Percentiles rank a stretch among this genome's conserved stretches.
Evolutionary conservation across 1,140 invertebrate genomes (phyloP).

Genomic region (Pygmarrhopalites habei): DNA sequence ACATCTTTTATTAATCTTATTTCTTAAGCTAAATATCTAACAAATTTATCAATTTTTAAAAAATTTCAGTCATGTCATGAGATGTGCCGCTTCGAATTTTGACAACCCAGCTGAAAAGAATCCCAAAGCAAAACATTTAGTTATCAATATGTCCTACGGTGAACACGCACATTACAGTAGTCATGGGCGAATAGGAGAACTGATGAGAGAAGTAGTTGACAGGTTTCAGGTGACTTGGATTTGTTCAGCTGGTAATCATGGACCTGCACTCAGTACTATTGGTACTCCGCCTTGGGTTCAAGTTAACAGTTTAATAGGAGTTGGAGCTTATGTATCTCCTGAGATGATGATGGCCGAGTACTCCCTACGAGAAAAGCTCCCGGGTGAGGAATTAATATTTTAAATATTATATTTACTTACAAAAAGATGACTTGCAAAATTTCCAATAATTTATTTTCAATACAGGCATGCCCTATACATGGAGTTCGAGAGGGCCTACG

Average conservation of each 20-base stretch:
- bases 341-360: conserved; percentile 97
- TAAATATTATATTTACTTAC: too few species aligned
- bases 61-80: conserved; percentile 55
- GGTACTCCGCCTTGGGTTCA: conserved; percentile 85
- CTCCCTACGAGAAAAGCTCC: conserved; percentile 72
- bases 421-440: too few species aligned
- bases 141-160: conserved; percentile 98
- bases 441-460: too few species aligned
- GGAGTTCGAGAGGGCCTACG: conserved; percentile 85
- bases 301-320: conserved; percentile 59
- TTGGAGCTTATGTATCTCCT: conserved; percentile 92
- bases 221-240: conserved; percentile 89
- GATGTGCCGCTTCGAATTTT: too few species aligned
- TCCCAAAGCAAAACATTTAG: conserved; percentile 61
- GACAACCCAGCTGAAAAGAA: too few species aligned
- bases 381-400: too few species aligned
- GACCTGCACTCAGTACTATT: conserved; percentile 84
- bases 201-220: conserved; percentile 83
- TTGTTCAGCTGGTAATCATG: conserved; percentile 87
- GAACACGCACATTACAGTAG: conserved; percentile 76
- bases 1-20: conserved; percentile 65
- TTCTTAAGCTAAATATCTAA: too few species aligned
- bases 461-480: conserved; percentile 84
- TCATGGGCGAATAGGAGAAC: conserved; percentile 60
- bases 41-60: too few species aligned